Conservation (phyloP, 2,888 invertebrate species). For the Drosophila tanythrix region DNA sequence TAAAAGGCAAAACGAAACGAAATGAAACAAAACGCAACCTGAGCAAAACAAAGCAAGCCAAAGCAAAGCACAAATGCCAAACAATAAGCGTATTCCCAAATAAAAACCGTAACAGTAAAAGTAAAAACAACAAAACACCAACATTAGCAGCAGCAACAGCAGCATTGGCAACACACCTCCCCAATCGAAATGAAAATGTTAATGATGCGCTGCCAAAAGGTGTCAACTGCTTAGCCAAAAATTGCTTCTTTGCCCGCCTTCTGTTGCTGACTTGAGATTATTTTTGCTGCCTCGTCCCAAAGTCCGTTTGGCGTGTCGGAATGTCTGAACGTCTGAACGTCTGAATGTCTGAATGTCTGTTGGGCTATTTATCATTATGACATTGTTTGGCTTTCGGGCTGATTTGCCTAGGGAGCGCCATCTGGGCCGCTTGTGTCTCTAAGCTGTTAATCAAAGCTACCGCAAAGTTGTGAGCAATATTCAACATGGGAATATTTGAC, state of each 20-base stretch:
- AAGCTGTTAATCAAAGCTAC: constrained; percentile 73
- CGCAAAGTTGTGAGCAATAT: constrained; percentile 25
- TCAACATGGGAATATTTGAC: constrained; percentile 40
- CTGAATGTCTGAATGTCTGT: constrained; percentile 15
- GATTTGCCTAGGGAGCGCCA: constrained; percentile 71
- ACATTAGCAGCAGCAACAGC: constrained; percentile 21
- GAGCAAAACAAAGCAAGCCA: constrained; percentile 31
- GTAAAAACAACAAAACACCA: constrained; percentile 6
- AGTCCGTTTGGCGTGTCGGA: constrained; percentile 1
- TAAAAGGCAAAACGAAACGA: constrained; percentile 44
- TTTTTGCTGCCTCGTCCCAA: constrained; percentile 16
- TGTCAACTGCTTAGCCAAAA: constrained; percentile 67
- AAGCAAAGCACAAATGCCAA: constrained; percentile 19
- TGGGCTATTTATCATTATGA: constrained; percentile 76
- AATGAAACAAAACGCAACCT: constrained; percentile 36
- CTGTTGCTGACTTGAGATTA: constrained; percentile 35
- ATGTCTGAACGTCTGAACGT: not conserved
- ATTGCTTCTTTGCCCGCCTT: constrained; percentile 36
- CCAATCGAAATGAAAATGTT: constrained; percentile 71
- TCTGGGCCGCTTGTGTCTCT: constrained; percentile 53
- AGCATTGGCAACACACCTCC: constrained; percentile 32
- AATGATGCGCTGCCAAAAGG: constrained; percentile 69
- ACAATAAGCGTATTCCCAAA: constrained; percentile 36
- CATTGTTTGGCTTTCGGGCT: constrained; percentile 63
- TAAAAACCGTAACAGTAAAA: constrained; percentile 30